Evolutionary conservation across 2,888 invertebrate genomes (phyloP).

Genomic region (Troilus luridus): DNA sequence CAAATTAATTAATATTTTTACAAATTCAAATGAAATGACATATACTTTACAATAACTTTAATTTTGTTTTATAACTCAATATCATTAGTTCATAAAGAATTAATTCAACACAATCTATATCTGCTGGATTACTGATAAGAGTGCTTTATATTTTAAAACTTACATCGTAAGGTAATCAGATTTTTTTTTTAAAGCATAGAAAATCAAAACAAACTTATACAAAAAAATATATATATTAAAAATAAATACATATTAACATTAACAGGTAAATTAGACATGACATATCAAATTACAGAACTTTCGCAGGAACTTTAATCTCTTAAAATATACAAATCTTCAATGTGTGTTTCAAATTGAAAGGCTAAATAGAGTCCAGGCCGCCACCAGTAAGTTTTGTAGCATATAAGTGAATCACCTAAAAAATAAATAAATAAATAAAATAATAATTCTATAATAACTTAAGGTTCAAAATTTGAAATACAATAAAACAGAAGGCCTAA

Average conservation of each 20-base stretch:
- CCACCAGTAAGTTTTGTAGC: slow-evolving; percentile 87
- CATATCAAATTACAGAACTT: slow-evolving; percentile 36
- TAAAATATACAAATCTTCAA: slow-evolving; percentile 8
- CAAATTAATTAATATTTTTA: background rate
- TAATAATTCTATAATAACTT: background rate
- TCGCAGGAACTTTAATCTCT: slow-evolving; percentile 36
- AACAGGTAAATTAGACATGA: slow-evolving; percentile 40
- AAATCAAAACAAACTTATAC: background rate
- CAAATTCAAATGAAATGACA: background rate
- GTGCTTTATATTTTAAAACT: background rate
- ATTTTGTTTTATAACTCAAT: background rate
- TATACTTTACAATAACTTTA: background rate
- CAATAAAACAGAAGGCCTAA: no score
- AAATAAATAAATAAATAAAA: slow-evolving; percentile 66
- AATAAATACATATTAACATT: slow-evolving; percentile 42
- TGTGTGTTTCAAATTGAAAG: background rate
- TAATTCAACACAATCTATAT: background rate
- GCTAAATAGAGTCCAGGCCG: slow-evolving; percentile 74
- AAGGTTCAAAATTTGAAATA: no score
- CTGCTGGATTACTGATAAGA: background rate
- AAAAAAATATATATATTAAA: slow-evolving; percentile 32
- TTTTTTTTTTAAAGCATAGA: background rate
- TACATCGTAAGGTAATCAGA: background rate
- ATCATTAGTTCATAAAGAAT: background rate
- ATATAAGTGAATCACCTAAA: slow-evolving; percentile 85